Evolutionary conservation across 2,113 vertebrate species (phyloP), one percentile per base, ranked within the genome.

Genomic region (Grantiella picta): DNA sequence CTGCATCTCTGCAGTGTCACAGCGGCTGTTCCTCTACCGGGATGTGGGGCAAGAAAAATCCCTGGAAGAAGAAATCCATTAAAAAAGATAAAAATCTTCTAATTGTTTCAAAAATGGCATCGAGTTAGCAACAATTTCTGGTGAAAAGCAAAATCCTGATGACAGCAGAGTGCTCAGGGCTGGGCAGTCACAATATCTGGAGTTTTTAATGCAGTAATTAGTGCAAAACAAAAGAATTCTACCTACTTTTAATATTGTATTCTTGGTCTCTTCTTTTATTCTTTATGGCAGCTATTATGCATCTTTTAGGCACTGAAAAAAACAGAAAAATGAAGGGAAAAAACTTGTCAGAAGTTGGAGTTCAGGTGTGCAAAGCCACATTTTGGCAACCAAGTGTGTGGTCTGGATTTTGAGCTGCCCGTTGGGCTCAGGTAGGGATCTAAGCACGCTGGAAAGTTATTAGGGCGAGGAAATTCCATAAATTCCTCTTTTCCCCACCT

Each of bases 381-480:
- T 79, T 87, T 59, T 42, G 68, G 66, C 45, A 76, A 33, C 52
- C 24, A 2, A 4, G 4, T 1, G 33, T 1, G 22, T 7, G 59
- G 1, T 15, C 29, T 29, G 27, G 6, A 68, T 54, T 42, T 21
- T 4, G 65, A 49, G 17, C 50, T 35, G 13, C 64, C 33, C n/a
- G 2, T 42, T 25, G 1, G 75, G 63, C 22, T 38, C 38, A 38
- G 38, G 38, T 11, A 38, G 70, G 11, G 3, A n/a, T n/a, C n/a
- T n/a, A n/a, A n/a, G n/a, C n/a, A n/a, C n/a, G n/a, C n/a, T n/a
- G n/a, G n/a, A n/a, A n/a, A 36, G 18, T 35, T 27, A 3, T 28
- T 1, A 5, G 22, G 1, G 23, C 0, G 2, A 56, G 25, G 35
- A 1, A 5, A 31, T 70, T 4, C 20, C 25, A 4, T 1, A 1